Conservation (phyloP, 2,797 vertebrate genomes). For the Holocentrus rufus region DNA sequence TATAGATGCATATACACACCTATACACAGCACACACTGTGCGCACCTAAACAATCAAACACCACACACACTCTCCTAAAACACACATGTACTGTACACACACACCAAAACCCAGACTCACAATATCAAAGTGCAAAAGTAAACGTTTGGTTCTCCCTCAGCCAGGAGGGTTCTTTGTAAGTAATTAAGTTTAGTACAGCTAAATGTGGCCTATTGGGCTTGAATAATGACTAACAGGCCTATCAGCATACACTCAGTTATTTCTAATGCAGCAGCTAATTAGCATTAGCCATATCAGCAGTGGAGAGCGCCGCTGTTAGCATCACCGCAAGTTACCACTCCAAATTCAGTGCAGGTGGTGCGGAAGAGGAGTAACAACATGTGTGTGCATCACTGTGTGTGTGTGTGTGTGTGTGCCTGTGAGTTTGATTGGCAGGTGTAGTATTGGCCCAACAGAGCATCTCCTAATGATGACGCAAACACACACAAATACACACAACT, state of each 20-base stretch:
- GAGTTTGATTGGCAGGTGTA: conserved; percentile 31
- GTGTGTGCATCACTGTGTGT: background rate
- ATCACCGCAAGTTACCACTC: conserved; percentile 18
- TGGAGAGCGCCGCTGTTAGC: conserved; percentile 11
- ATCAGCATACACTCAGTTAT: conserved; percentile 30
- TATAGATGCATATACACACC: background rate
- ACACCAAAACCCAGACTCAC: background rate
- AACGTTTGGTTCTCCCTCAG: background rate
- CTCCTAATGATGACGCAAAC: conserved; percentile 27
- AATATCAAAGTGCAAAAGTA: conserved; percentile 1
- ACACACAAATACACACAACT: conserved; percentile 19
- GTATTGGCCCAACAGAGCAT: conserved; percentile 23
- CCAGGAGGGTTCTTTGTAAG: conserved; percentile 2
- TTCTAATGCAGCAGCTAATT: conserved; percentile 45
- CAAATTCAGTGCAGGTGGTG: conserved; percentile 30
- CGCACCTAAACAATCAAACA: too few species aligned
- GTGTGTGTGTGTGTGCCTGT: conserved; percentile 4
- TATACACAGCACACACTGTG: too few species aligned
- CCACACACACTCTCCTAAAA: too few species aligned
- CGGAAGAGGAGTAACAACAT: conserved; percentile 17
- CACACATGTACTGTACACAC: too few species aligned
- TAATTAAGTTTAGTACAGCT: conserved; percentile 23
- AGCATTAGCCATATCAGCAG: conserved; percentile 49
- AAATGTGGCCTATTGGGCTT: conserved; percentile 40
- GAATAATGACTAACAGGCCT: conserved; percentile 39